A percentile compares a stretch with the other conserved stretches of the same genome.
Evolutionary conservation across 2,888 invertebrate genomes (phyloP).

Genomic region (Phortica magna): DNA sequence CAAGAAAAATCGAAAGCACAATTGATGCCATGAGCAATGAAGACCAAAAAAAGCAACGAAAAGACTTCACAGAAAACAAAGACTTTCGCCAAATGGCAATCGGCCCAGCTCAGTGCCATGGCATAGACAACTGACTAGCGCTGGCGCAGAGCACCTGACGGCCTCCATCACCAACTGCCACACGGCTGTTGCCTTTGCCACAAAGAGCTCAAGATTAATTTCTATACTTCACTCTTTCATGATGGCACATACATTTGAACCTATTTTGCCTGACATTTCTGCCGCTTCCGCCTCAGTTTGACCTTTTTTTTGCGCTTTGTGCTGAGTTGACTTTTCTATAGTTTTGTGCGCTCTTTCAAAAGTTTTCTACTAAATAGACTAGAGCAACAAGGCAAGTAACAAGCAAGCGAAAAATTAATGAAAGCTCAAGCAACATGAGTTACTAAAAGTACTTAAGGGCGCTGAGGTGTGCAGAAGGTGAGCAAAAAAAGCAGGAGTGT

Average conservation of each 20-base stretch:
- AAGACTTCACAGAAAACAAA: too few relatives aligned
- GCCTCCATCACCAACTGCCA: neutral
- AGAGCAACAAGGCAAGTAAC: neutral
- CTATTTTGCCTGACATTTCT: conserved; percentile 22
- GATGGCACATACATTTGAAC: conserved; percentile 22
- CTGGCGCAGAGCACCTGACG: conserved; percentile 47
- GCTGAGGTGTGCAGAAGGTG: neutral
- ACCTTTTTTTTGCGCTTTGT: neutral
- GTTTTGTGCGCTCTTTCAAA: neutral
- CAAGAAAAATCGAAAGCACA: neutral
- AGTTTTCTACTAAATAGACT: neutral
- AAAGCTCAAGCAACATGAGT: conserved; percentile 31
- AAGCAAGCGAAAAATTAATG: conserved; percentile 43
- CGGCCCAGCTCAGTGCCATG: too few relatives aligned
- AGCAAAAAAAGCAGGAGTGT: neutral
- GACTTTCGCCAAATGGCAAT: too few relatives aligned
- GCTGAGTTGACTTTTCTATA: conserved; percentile 18
- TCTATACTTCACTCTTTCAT: conserved; percentile 33
- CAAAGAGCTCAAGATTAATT: conserved; percentile 39
- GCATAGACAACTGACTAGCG: too few relatives aligned
- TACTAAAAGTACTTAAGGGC: conserved; percentile 8
- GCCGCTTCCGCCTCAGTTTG: conserved; percentile 17
- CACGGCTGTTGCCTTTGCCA: neutral
- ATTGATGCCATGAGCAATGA: neutral
- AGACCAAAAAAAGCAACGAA: neutral